phyloP scores from a whole-genome alignment of 2,113 vertebrate species.

The Heterocephalus glaber region DNA sequence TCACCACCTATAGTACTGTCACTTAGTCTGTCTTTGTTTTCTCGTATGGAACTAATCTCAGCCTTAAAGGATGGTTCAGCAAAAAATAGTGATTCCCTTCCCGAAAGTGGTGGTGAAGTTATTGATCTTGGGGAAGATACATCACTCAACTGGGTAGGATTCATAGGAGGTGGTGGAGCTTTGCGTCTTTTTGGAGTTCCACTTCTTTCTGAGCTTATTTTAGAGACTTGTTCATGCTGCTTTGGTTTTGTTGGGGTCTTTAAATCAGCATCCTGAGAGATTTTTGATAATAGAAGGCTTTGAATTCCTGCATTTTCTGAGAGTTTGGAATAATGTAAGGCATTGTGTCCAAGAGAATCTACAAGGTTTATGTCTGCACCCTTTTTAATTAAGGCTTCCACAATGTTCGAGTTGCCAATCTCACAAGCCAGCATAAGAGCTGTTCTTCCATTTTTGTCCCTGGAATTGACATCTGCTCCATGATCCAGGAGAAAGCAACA shows the following conservation, averaged over 20 bases:
- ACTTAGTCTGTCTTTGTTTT: constrained; percentile 84
- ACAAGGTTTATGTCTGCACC: constrained; percentile 89
- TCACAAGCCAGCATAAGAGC: constrained; percentile 94
- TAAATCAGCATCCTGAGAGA: constrained; percentile 88
- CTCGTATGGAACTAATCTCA: constrained; percentile 84
- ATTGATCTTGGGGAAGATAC: constrained; percentile 85
- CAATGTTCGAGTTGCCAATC: constrained; percentile 82
- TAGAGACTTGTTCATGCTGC: constrained; percentile 97
- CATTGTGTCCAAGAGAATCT: constrained; percentile 92
- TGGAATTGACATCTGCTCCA: constrained; percentile 91
- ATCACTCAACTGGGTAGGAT: constrained; percentile 91
- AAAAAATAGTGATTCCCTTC: constrained; percentile 87
- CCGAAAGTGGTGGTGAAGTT: constrained; percentile 87
- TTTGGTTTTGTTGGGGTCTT: constrained; percentile 85
- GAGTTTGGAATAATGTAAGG: constrained; percentile 90
- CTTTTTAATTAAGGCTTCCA: constrained; percentile 89
- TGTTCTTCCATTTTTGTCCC: constrained; percentile 94
- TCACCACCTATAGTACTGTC: constrained; percentile 87
- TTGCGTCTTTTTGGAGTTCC: constrained; percentile 99
- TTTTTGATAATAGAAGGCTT: constrained; percentile 87
- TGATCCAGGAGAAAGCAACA: constrained; percentile 91
- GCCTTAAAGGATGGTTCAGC: constrained; percentile 86
- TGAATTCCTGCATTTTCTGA: constrained; percentile 89
- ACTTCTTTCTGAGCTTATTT: constrained; percentile 97
- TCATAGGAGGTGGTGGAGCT: constrained; percentile 98